A percentile compares a stretch with the other conserved stretches of the same genome.
These are phyloP conservation scores for Phasia obesa DNA, from an alignment of 2,888 invertebrate species.

Conservation along the genomic window DNA sequence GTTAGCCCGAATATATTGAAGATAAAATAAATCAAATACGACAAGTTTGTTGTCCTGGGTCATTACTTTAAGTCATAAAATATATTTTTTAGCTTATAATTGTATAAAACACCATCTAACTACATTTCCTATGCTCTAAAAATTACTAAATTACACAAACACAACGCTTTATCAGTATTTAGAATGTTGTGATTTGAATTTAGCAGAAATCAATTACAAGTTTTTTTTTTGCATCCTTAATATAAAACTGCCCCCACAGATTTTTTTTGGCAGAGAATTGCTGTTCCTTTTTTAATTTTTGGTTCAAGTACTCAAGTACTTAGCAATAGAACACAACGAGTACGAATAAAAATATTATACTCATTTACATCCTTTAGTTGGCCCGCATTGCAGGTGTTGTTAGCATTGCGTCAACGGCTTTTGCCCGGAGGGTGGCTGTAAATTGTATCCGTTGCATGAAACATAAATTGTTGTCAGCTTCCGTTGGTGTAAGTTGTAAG, in stretches of 20 bases:
- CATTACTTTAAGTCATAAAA: too few species aligned
- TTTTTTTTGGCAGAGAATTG: slow-evolving; percentile 33
- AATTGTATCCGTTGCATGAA: slow-evolving; percentile 79
- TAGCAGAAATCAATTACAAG: neutral
- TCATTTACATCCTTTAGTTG: slow-evolving; percentile 66
- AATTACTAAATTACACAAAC: too few species aligned
- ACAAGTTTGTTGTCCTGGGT: too few species aligned
- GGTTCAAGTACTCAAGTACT: slow-evolving; percentile 58
- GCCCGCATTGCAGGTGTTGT: slow-evolving; percentile 70
- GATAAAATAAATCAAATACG: too few species aligned
- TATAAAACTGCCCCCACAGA: slow-evolving; percentile 30
- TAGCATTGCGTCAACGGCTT: slow-evolving; percentile 67
- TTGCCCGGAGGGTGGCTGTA: slow-evolving; percentile 76
- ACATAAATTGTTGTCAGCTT: slow-evolving; percentile 81
- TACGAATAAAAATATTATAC: slow-evolving; percentile 51
- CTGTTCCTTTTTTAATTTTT: slow-evolving; percentile 37
- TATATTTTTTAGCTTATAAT: too few species aligned
- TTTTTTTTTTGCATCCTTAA: neutral
- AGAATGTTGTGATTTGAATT: neutral
- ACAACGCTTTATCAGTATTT: too few species aligned
- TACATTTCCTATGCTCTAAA: too few species aligned
- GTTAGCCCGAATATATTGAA: too few species aligned
- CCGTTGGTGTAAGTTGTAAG: slow-evolving; percentile 69
- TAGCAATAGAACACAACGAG: slow-evolving; percentile 52
- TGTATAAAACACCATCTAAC: too few species aligned